Evolutionary conservation across 2,888 invertebrate genomes (phyloP).

Genomic region (Shargacucullia verbasci): DNA sequence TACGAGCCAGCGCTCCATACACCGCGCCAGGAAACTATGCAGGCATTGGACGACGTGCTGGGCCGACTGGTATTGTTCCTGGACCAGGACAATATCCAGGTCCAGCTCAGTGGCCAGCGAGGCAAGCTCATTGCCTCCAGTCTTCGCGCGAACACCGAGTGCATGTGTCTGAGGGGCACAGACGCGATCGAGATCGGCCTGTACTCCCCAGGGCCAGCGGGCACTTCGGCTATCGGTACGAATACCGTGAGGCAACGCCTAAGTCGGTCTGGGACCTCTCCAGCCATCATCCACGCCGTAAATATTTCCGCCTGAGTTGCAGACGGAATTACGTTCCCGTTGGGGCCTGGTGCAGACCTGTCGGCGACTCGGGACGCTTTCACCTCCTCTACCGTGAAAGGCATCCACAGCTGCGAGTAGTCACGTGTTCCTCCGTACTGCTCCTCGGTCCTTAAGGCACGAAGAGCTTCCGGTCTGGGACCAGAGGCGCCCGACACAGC

Average conservation of each 20-base stretch:
- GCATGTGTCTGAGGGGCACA: slow-evolving; percentile 55
- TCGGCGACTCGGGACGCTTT: slow-evolving; percentile 8
- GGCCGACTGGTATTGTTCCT: slow-evolving; percentile 21
- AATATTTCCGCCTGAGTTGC: slow-evolving; percentile 33
- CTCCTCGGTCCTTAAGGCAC: slow-evolving; percentile 1
- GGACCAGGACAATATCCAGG: slow-evolving; percentile 50
- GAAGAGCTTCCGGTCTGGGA: slow-evolving; percentile 19
- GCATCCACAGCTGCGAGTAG: slow-evolving; percentile 16
- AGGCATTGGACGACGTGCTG: slow-evolving; percentile 1
- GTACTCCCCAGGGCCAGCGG: slow-evolving; percentile 54
- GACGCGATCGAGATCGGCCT: slow-evolving; percentile 49
- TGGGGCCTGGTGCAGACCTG: slow-evolving; percentile 18
- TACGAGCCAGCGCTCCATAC: slow-evolving; percentile 46
- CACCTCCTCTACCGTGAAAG: slow-evolving; percentile 22
- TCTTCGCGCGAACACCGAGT: slow-evolving; percentile 53
- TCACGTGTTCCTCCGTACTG: slow-evolving; percentile 15
- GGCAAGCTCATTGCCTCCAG: slow-evolving; percentile 35
- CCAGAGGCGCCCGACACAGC: slow-evolving; percentile 27
- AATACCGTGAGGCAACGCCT: slow-evolving; percentile 24
- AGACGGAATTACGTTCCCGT: slow-evolving; percentile 11
- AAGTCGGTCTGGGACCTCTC: slow-evolving; percentile 16
- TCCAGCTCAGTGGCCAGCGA: slow-evolving; percentile 21
- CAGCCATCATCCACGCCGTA: slow-evolving; percentile 15
- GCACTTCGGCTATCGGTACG: slow-evolving; percentile 27
- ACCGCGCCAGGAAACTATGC: slow-evolving; percentile 52